phyloP scores from a whole-genome alignment of 2,113 vertebrate species.

The Orycteropus afer region DNA sequence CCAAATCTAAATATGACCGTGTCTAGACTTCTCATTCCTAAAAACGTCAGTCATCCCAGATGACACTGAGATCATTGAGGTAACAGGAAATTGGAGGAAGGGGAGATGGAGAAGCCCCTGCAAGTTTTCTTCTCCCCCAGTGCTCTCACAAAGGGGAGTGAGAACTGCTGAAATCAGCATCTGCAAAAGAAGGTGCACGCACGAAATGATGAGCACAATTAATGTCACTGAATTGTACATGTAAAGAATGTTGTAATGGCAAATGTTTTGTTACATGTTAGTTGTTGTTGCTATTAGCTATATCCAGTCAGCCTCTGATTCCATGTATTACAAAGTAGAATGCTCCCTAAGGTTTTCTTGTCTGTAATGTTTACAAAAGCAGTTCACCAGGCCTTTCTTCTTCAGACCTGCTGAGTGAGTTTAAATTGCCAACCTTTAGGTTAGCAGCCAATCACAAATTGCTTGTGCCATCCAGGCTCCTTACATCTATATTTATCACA shows the following conservation, averaged over 20 bases:
- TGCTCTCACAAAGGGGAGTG: accelerated
- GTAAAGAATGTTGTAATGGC: not conserved
- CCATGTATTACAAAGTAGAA: not conserved
- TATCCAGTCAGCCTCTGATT: not conserved
- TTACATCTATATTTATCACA: not conserved
- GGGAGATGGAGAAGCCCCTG: not conserved
- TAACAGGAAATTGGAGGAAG: not conserved
- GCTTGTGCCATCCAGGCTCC: not conserved
- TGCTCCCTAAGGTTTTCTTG: not conserved
- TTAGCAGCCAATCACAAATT: not conserved
- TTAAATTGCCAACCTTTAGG: not conserved
- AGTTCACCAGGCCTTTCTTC: not conserved
- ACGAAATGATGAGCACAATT: not conserved
- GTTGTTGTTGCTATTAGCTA: not conserved
- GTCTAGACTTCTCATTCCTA: not conserved
- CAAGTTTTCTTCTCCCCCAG: too few relatives aligned
- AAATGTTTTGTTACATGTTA: not conserved
- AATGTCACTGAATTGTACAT: not conserved
- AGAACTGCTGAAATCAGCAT: not conserved
- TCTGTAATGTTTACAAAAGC: not conserved
- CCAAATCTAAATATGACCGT: not conserved
- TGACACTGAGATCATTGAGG: not conserved
- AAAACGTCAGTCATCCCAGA: not conserved
- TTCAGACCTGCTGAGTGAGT: not conserved
- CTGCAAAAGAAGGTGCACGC: not conserved